Conservation (phyloP, 2,888 invertebrate genomes). For the Atethmia centrago region DNA sequence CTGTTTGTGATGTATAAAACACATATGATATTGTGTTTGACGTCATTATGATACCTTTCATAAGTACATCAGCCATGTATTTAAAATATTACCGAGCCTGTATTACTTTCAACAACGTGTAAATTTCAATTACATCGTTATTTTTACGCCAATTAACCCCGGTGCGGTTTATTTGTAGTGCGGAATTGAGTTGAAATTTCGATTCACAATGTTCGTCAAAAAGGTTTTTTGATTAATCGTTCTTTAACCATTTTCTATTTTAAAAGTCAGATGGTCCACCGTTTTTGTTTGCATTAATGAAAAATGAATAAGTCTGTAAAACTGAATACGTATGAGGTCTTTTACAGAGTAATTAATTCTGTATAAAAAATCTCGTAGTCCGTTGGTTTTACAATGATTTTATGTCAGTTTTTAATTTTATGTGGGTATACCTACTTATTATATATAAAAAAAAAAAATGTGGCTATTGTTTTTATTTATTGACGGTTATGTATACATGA, state of each 20-base stretch:
- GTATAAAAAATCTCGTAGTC: constrained; percentile 8
- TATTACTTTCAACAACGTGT: constrained; percentile 71
- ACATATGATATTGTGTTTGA: neutral
- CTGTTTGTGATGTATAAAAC: neutral
- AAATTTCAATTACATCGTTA: constrained; percentile 86
- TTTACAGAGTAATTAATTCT: constrained; percentile 21
- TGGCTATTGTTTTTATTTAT: neutral
- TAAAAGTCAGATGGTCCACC: constrained; percentile 15
- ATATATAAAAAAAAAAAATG: neutral
- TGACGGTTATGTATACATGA: too few species aligned
- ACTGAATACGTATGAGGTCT: constrained; percentile 14
- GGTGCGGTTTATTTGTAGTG: constrained; percentile 77
- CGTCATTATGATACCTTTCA: constrained; percentile 34
- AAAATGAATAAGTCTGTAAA: constrained; percentile 21
- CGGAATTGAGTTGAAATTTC: constrained; percentile 69
- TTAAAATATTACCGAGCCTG: constrained; percentile 37
- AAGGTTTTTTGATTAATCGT: constrained; percentile 59
- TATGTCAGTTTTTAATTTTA: neutral
- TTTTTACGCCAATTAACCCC: constrained; percentile 88
- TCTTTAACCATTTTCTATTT: constrained; percentile 38
- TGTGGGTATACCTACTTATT: too few species aligned
- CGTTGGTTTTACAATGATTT: constrained; percentile 4
- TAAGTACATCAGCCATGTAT: constrained; percentile 28
- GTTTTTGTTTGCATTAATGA: constrained; percentile 37
- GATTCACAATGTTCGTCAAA: constrained; percentile 66